Base-by-base conservation (phyloP, 2,113 vertebrate species). In the cattle (Bos taurus) region DNA sequence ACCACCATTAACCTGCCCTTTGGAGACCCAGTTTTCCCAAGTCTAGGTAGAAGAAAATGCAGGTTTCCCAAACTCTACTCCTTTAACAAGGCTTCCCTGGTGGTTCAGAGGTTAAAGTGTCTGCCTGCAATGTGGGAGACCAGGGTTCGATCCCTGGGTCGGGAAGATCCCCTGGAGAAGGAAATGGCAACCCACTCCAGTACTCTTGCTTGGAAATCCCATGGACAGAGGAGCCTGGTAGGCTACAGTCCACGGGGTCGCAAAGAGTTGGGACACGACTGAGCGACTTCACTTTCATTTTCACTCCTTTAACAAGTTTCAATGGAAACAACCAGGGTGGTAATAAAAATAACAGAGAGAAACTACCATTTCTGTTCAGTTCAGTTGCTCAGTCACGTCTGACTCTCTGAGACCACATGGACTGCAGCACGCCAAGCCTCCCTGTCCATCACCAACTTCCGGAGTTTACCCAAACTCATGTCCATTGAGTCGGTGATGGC, bases 361-460 rank as follows among this genome's bases (percentile, higher is more conserved):
- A 23, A 52, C 67, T 71, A 71, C 19, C 67, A 71, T 5, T 36
- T 71, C 19, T 23, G n/a, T 71, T 71, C 64, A 71, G 19, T 71
- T 23, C 67, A 71, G 19, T 71, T 0, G 0, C 67, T 40, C 67
- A 23, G n/a, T 36, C 2, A 0, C 23, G n/a, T 40, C 67, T 0
- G 2, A 71, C 67, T 71, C n/a, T 71, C 36, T 71, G 67, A 0
- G 1, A 40, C n/a, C 67, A 5, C n/a, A 19, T 3, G n/a, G n/a
- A 71, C 67, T 36, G n/a, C 19, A 23, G n/a, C 67, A 71, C 0
- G 0, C 64, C 64, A 71, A 9, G n/a, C 64, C 64, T 36, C n/a
- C n/a, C n/a, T 36, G 17, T 71, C n/a, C 64, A 36, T 21, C 64
- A 11, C 64, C 64, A 71, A 2, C n/a, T 71, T 9, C n/a, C 5